A percentile compares a stretch with the other conserved stretches of the same genome.
Evolutionary conservation across 2,888 invertebrate genomes (phyloP).

Genomic region (Cinara cedri): DNA sequence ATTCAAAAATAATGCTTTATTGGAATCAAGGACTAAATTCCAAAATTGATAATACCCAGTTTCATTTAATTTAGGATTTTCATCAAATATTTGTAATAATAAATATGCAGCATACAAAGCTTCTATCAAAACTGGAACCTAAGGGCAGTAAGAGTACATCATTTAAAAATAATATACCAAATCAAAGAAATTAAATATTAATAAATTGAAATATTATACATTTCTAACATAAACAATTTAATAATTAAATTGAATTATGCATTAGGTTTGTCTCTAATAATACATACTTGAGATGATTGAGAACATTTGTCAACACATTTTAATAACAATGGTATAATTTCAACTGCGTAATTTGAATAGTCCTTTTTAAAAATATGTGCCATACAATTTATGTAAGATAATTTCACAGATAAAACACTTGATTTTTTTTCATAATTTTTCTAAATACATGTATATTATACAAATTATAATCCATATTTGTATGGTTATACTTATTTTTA

Average conservation of each 20-base stretch:
- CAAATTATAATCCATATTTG: neutral
- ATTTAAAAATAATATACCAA: no score
- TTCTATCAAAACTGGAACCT: slow-evolving; percentile 72
- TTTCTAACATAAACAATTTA: no score
- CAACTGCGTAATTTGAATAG: slow-evolving; percentile 28
- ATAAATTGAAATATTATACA: no score
- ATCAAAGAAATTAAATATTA: neutral
- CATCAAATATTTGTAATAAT: slow-evolving; percentile 69
- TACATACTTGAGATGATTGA: slow-evolving; percentile 38
- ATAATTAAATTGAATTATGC: no score
- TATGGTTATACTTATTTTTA: neutral
- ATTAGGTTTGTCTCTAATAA: neutral
- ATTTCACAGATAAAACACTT: slow-evolving; percentile 45
- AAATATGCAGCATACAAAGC: slow-evolving; percentile 74
- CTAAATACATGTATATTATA: neutral
- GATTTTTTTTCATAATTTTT: slow-evolving; percentile 54
- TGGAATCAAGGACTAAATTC: slow-evolving; percentile 74
- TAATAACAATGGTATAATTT: slow-evolving; percentile 36
- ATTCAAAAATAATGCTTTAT: slow-evolving; percentile 80
- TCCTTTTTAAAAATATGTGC: slow-evolving; percentile 34
- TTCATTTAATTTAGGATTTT: slow-evolving; percentile 64
- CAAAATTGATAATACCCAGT: slow-evolving; percentile 69
- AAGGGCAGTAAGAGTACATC: slow-evolving; percentile 61
- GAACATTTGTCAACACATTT: slow-evolving; percentile 52
- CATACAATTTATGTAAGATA: slow-evolving; percentile 48